phyloP scores from a whole-genome alignment of 2,888 invertebrate species.

The Hanleya hanleyi region DNA sequence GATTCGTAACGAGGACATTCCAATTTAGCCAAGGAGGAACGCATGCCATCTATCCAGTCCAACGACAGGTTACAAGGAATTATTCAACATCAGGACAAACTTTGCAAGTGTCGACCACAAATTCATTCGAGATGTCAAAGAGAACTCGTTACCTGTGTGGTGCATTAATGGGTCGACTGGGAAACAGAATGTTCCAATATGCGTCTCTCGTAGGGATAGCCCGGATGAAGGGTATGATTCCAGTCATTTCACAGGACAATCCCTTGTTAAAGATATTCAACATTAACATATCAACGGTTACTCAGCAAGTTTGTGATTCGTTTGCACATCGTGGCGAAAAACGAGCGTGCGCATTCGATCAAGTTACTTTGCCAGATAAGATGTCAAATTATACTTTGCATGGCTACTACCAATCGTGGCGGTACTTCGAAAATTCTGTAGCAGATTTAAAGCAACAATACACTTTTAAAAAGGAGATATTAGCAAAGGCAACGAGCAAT shows the following conservation, averaged over 20 bases:
- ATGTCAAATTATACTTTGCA: not conserved
- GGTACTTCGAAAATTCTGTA: constrained; percentile 42
- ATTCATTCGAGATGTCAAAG: no score
- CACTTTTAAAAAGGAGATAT: constrained; percentile 35
- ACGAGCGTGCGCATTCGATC: not conserved
- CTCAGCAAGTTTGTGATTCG: not conserved
- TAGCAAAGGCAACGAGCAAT: constrained; percentile 19
- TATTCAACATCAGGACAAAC: no score
- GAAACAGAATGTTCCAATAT: not conserved
- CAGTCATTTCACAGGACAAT: not conserved
- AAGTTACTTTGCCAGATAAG: not conserved
- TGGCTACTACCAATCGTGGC: constrained; percentile 52
- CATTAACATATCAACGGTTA: not conserved
- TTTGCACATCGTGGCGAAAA: not conserved
- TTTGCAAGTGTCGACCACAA: no score
- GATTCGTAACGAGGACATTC: no score
- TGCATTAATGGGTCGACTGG: not conserved
- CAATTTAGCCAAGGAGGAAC: no score
- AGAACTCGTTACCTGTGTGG: no score
- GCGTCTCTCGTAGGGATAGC: not conserved
- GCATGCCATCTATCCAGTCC: no score
- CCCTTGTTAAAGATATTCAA: not conserved
- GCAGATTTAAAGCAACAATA: constrained; percentile 36
- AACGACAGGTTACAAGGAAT: no score
- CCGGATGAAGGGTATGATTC: not conserved